These are phyloP conservation scores for Phyllotis vaccarum DNA, from an alignment of 2,797 vertebrate species.

Conservation along the genomic window DNA sequence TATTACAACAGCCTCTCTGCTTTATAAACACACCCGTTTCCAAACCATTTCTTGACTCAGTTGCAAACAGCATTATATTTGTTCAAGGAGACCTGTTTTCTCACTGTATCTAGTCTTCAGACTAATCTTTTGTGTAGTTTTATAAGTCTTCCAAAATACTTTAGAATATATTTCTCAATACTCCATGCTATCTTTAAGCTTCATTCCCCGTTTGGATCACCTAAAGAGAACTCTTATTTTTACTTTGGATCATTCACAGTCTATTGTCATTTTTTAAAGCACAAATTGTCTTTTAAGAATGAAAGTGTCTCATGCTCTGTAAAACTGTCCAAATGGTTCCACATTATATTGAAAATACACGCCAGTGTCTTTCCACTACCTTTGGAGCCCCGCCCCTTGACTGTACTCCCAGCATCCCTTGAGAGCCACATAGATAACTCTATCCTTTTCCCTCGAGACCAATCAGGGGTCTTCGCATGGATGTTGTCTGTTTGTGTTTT, in stretches of 20 bases:
- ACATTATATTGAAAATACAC: neutral
- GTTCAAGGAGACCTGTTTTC: neutral
- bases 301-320: neutral
- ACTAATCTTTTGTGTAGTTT: neutral
- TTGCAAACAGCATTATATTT: accelerated
- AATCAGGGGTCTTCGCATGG: neutral
- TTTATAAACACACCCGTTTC: neutral
- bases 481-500: neutral
- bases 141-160: slow-evolving; percentile 2
- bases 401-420: neutral
- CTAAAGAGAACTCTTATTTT: neutral
- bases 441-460: neutral
- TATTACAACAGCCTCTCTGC: neutral
- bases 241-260: neutral
- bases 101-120: neutral
- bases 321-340: neutral
- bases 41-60: neutral
- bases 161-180: neutral
- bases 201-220: neutral
- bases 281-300: slow-evolving; percentile 29
- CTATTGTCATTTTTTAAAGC: neutral
- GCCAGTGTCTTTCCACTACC: neutral
- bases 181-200: no score
- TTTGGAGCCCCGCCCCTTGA: neutral
- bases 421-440: neutral